Evolutionary conservation across 2,113 vertebrate species (phyloP).

Genomic region (Anser brachyrhynchus): DNA sequence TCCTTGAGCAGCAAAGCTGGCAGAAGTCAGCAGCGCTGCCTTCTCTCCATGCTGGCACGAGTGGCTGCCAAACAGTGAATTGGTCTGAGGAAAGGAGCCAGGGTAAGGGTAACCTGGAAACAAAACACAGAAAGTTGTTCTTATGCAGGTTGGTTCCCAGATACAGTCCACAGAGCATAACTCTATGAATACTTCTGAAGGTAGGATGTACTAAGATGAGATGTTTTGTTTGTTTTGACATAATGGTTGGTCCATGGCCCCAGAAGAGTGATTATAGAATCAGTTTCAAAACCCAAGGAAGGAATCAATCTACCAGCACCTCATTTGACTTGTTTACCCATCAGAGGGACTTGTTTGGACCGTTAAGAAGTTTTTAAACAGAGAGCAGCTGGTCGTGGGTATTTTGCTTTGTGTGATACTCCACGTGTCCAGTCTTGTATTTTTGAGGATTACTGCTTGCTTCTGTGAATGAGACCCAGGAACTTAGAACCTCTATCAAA

Average conservation of each 20-base stretch:
- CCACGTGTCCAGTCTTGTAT: not conserved
- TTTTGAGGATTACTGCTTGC: not conserved
- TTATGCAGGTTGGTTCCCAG: not conserved
- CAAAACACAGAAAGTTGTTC: not conserved
- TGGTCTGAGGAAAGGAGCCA: not conserved
- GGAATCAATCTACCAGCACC: not conserved
- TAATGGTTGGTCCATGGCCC: not conserved
- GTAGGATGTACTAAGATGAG: not conserved
- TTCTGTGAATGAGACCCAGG: not conserved
- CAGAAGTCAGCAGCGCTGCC: not conserved
- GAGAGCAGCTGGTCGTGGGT: not conserved
- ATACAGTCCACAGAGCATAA: not conserved
- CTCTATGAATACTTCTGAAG: not conserved
- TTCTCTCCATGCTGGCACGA: not conserved
- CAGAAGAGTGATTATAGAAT: not conserved
- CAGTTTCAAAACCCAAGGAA: not conserved
- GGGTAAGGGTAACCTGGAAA: not conserved
- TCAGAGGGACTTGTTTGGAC: not conserved
- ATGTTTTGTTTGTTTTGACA: not conserved
- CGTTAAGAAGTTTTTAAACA: not conserved
- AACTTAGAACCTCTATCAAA: not conserved
- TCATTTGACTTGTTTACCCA: not conserved
- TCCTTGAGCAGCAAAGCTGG: slow-evolving; percentile 13
- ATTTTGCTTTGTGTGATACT: not conserved
- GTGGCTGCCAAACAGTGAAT: not conserved